Evolutionary conservation across 1,140 invertebrate genomes (phyloP), one percentile per base, ranked within the genome.

Genomic region (Nymphalis io): DNA sequence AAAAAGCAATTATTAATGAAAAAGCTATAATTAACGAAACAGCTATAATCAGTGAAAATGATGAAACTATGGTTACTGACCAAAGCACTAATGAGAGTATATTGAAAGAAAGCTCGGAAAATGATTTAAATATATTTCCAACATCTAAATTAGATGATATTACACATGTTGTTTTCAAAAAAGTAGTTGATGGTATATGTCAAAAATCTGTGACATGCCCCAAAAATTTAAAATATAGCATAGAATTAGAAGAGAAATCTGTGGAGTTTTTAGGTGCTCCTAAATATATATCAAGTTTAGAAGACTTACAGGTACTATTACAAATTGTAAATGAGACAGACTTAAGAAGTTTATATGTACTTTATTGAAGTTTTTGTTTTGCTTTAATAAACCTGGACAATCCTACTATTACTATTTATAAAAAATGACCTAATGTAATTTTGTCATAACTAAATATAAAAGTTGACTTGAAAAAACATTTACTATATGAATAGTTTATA

Each of bases 281-380:
- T 13, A 88, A 92, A 76, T 86, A 81, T 75, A 90, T 92, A 70
- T 81, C 85, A 62, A 89, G 79, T 69, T 75, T 89, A 73, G 90
- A 92, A 72, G 92, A 92, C 73, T 80, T 92, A 68, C 75, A 92
- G 82, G 87, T 92, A 65, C 78, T 92, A 66, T 82, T 92, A 75
- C 88, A 92, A 79, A 92, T 92, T 75, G 92, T 92, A 59, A 87
- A 92, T 78, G 89, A 92, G 62, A 87, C 82, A 70, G 85, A 84
- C 70, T 77, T 91, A 57, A 78, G 83, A 59, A 91, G 89, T 80
- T 84, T 91, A 59, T 88, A 92, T 85, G 84, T 92, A 46, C 78
- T 83, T 67, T 81, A 88, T 72, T 87, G 39, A 55, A 44, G 15
- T 63, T 51, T 51, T 15, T 55, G 11, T 23, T 27, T 55, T 55